Evolutionary conservation across 2,113 vertebrate species (phyloP).

Genomic region (Marmota flaviventris): DNA sequence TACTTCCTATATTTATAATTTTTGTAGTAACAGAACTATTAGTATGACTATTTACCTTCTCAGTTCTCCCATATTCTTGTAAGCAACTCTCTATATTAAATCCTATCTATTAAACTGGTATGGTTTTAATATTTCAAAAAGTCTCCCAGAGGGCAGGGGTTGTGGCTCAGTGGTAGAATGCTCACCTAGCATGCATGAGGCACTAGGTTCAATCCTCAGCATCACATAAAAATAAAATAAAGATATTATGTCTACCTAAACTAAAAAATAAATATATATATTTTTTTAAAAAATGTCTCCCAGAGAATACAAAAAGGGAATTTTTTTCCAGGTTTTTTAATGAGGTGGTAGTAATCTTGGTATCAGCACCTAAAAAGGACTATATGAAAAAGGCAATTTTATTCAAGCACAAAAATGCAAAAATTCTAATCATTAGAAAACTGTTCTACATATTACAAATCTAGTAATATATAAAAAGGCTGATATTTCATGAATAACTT

Average conservation of each 20-base stretch:
- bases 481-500: not conserved
- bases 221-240: too few relatives aligned
- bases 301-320: not conserved
- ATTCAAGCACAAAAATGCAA: conserved; percentile 36
- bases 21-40: not conserved
- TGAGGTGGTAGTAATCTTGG: not conserved
- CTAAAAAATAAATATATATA: too few relatives aligned
- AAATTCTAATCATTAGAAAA: not conserved
- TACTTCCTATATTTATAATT: not conserved
- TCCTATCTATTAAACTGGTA: not conserved
- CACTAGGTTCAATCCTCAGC: too few relatives aligned
- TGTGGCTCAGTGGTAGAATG: too few relatives aligned
- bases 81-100: not conserved
- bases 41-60: not conserved
- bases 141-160: not conserved
- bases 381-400: conserved; percentile 35
- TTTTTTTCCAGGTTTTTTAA: conserved; percentile 28
- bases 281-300: not conserved
- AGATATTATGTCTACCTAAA: too few relatives aligned
- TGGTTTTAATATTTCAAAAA: conserved; percentile 20
- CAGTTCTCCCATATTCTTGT: not conserved
- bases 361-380: not conserved
- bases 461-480: not conserved
- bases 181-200: too few relatives aligned
- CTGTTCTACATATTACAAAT: conserved; percentile 15